Evolutionary conservation across 2,797 vertebrate genomes (phyloP), one percentile per base, ranked within the genome.

Genomic region (Pipistrellus pygmaeus): DNA sequence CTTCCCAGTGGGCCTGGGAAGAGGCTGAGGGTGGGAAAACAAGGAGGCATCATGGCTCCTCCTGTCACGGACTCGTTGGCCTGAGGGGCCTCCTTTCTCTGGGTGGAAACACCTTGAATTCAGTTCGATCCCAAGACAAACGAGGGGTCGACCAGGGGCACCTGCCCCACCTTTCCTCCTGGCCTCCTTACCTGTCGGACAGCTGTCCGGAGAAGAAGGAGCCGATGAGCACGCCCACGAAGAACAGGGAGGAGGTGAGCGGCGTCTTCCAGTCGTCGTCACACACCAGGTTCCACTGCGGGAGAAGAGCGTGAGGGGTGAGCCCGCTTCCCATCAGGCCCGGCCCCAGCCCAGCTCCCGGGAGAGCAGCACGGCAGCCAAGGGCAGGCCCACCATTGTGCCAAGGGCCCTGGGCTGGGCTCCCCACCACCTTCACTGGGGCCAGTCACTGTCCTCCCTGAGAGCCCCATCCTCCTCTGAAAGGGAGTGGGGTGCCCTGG

Each of bases 271-370:
- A 99, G 88, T 98, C 97, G 0, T 99, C 93, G 6, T 98, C 98
- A 96, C 99, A 99, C 95, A 99, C 99, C 95, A 99, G 98, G 97
- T 99, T 98, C 99, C 99, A 99, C 99, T 99, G 98, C 78, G 90
- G 51, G 82, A 69, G 91, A 32, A 90, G 66, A 76, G 69, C 44
- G 11, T 0, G 41, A 66, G 78, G 20, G 0, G 8, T 95, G 80
- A 96, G 91, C 68, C 68, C 11, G 8, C 30, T 57, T 41, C 44
- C 30, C 44, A 2, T 75, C 38, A 55, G 60, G 51, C 20, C 88
- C 11, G 0, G 18, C 32, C 85, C 81, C 53, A 25, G 46, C 75
- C 62, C 55, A 30, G 53, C 6, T 30, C 72, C 1, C 0, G 25
- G 41, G 38, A 85, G 25, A 2, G 13, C 4, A 25, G 46, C 3